These are phyloP conservation scores for Lochmaea crataegi DNA, from an alignment of 2,888 invertebrate species.

Conservation along the genomic window DNA sequence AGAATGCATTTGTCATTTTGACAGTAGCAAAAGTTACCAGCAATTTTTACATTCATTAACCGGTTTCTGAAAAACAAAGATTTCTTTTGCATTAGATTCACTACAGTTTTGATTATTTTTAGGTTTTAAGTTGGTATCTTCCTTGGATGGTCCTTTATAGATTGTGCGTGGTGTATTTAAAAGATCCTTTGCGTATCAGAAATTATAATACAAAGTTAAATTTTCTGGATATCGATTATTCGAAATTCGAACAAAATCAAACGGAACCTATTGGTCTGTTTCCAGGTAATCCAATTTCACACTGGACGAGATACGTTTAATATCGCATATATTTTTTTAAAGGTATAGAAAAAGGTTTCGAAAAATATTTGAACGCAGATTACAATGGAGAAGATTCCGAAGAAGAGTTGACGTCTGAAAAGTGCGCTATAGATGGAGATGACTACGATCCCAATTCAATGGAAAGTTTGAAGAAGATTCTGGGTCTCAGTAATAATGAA, in stretches of 20 bases:
- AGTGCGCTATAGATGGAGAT: conserved; percentile 16
- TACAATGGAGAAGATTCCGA: conserved; percentile 45
- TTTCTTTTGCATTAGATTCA: too few species aligned
- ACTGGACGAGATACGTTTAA: not conserved
- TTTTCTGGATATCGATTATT: conserved; percentile 78
- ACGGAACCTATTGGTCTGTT: conserved; percentile 68
- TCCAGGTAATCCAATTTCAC: conserved; percentile 46
- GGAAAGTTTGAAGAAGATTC: conserved; percentile 31
- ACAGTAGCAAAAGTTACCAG: too few species aligned
- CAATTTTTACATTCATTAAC: too few species aligned
- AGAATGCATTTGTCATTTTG: too few species aligned
- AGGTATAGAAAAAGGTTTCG: conserved; percentile 57
- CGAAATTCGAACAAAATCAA: conserved; percentile 68
- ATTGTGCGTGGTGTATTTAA: conserved; percentile 69
- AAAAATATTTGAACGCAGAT: conserved; percentile 54
- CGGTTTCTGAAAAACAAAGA: too few species aligned
- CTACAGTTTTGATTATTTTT: not conserved
- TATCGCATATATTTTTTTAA: not conserved
- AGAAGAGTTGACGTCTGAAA: conserved; percentile 1
- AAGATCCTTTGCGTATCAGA: conserved; percentile 70
- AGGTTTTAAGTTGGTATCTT: conserved; percentile 75
- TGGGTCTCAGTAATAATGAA: conserved; percentile 19
- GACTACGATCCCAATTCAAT: conserved; percentile 37
- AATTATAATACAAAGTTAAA: conserved; percentile 78
- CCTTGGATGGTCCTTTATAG: conserved; percentile 69